These are phyloP conservation scores for Drosophila yooni DNA, from an alignment of 2,888 invertebrate species.

Conservation along the genomic window DNA sequence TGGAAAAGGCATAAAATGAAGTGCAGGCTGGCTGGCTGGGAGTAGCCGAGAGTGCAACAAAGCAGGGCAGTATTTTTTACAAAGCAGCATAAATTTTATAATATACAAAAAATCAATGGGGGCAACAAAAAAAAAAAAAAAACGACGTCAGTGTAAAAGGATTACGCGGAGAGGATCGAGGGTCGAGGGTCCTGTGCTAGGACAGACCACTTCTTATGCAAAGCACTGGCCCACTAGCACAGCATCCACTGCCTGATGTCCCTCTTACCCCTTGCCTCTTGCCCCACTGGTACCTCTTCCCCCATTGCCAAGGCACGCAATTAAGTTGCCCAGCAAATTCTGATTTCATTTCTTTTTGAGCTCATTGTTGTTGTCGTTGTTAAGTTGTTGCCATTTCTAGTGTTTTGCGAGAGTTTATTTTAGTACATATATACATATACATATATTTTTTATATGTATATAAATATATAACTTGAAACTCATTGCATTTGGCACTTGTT, in stretches of 20 bases:
- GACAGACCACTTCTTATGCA: constrained; percentile 59
- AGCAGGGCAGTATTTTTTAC: constrained; percentile 57
- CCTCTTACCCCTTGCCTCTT: not conserved
- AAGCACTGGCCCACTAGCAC: constrained; percentile 52
- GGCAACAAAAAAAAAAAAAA: constrained; percentile 31
- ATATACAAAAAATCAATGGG: constrained; percentile 77
- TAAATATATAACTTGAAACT: constrained; percentile 14
- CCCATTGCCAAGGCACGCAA: constrained; percentile 51
- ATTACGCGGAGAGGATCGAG: constrained; percentile 43
- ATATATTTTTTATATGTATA: not conserved
- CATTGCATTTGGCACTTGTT: constrained; percentile 49
- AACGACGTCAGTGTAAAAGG: constrained; percentile 48
- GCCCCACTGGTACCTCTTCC: constrained; percentile 1
- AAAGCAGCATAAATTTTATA: constrained; percentile 80
- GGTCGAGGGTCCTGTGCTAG: constrained; percentile 41
- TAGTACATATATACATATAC: constrained; percentile 31
- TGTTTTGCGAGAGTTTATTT: constrained; percentile 69
- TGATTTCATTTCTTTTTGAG: constrained; percentile 47
- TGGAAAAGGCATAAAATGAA: constrained; percentile 57
- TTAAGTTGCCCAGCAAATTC: constrained; percentile 67
- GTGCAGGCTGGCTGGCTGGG: constrained; percentile 37
- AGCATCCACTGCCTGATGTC: not conserved
- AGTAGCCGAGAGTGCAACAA: constrained; percentile 68
- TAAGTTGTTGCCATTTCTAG: constrained; percentile 62
- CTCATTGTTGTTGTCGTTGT: constrained; percentile 48